Percentiles rank a stretch among this genome's conserved stretches.
Conservation (phyloP, 2,888 invertebrate genomes). For the Ariolimax columbianus region DNA sequence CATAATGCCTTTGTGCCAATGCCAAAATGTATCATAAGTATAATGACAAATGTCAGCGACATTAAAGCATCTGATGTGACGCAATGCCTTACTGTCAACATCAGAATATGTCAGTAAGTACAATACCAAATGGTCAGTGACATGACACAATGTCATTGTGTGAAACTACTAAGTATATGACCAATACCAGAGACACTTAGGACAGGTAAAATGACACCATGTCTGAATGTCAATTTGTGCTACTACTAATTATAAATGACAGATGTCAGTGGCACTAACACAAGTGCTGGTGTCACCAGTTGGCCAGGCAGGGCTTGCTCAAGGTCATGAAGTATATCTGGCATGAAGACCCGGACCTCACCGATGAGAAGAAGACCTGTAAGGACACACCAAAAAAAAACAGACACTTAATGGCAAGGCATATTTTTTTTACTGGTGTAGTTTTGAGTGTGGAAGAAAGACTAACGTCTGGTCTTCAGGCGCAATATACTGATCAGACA, state of each 20-base stretch:
- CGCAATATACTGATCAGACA: too few relatives aligned
- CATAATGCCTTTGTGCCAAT: background rate
- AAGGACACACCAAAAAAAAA: conserved; percentile 54
- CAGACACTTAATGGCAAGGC: too few relatives aligned
- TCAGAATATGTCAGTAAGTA: background rate
- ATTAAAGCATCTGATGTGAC: background rate
- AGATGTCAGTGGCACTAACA: background rate
- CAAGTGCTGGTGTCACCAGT: conserved; percentile 86
- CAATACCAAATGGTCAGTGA: too few relatives aligned
- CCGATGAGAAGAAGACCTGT: conserved; percentile 98
- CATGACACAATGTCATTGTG: too few relatives aligned
- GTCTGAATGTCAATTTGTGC: background rate
- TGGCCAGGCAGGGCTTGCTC: conserved; percentile 99
- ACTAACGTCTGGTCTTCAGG: too few relatives aligned
- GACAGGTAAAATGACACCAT: too few relatives aligned
- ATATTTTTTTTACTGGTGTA: too few relatives aligned
- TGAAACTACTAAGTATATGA: too few relatives aligned
- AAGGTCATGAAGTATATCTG: conserved; percentile 99
- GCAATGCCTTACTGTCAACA: background rate
- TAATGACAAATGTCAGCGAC: background rate
- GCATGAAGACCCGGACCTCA: conserved; percentile 93
- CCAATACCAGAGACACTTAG: too few relatives aligned
- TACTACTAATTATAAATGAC: background rate
- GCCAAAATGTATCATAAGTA: too few relatives aligned
- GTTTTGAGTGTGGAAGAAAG: too few relatives aligned